Conservation (phyloP, 2,888 invertebrate genomes). For the Scaptomyza polygonia region DNA sequence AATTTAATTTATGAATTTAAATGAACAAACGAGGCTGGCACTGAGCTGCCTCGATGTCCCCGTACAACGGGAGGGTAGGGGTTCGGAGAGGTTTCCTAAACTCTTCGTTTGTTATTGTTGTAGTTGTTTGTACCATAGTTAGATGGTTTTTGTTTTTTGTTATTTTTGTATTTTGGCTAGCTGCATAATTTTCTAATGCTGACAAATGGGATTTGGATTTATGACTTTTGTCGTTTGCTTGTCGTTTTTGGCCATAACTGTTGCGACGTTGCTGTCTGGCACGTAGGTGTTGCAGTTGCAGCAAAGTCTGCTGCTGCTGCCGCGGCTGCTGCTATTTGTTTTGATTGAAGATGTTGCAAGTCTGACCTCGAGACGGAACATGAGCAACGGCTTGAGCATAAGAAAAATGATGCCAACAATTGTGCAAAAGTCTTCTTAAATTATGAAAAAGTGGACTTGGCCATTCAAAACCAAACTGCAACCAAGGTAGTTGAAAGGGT, state of each 20-base stretch:
- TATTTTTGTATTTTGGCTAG: conserved; percentile 26
- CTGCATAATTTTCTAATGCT: conserved; percentile 80
- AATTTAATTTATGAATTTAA: conserved; percentile 79
- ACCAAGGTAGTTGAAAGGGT: conserved; percentile 21
- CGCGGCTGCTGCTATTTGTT: conserved; percentile 35
- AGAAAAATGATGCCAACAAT: conserved; percentile 36
- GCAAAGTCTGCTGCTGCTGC: conserved; percentile 12
- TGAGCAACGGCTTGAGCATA: conserved; percentile 43
- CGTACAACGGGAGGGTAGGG: background rate
- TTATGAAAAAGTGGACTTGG: conserved; percentile 39
- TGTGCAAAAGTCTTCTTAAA: conserved; percentile 40
- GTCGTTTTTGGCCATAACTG: conserved; percentile 46
- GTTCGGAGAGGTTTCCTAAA: conserved; percentile 13
- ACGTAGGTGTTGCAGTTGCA: conserved; percentile 57
- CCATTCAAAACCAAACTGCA: background rate
- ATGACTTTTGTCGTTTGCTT: conserved; percentile 61
- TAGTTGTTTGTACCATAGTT: conserved; percentile 40
- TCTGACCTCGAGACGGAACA: conserved; percentile 65
- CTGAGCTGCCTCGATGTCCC: conserved; percentile 8
- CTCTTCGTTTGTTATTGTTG: conserved; percentile 44
- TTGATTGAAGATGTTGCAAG: conserved; percentile 78
- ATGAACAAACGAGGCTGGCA: conserved; percentile 57
- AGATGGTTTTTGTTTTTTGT: conserved; percentile 18
- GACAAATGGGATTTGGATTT: conserved; percentile 79
- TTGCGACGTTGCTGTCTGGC: conserved; percentile 36